Evolutionary conservation across 2,888 invertebrate genomes (phyloP), one percentile per base, ranked within the genome.

Genomic region (Taphrorychus bicolor): DNA sequence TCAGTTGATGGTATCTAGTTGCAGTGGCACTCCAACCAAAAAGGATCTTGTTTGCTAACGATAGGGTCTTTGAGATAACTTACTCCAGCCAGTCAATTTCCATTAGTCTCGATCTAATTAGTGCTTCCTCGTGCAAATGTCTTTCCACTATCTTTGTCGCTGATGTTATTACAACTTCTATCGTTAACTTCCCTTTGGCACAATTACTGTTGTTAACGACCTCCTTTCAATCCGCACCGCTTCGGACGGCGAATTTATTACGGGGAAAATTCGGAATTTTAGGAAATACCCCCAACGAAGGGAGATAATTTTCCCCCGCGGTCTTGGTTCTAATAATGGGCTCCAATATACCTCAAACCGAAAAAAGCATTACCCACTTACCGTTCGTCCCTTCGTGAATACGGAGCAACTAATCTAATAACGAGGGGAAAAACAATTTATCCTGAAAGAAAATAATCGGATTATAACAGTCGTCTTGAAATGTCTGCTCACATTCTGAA

Each of bases 391-490:
- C 49, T 24, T 51, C 57, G 48, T 23, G 48, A 60, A 54, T 51
- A 54, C 56, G 49, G 42, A 60, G 48, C 49, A 40, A 56, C 42
- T 61, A 66, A 66, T 66, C 60, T 54, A 66, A 66, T 66, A 66
- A 66, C 22, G 59, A 51, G 24, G 59, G 59, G 49, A 53, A 64
- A 66, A 68, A 68, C 63, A 63, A 63, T 68, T 63, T 68, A 63
- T 68, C 63, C 63, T 59, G 52, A 64, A 63, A 59, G 63, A 63
- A 63, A 68, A 63, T 68, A 68, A 68, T 63, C 63, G 48, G 68
- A 68, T 68, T 68, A 68, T 59, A 63, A 63, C 53, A 64, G 63
- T 66, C 66, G 61, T 59, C 68, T 68, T 56, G 63, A 68, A 63
- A 68, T 59, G 68, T 68, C 68, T 58, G 51, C 41, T 66, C 61